A percentile compares a stretch with the other conserved stretches of the same genome.
These are phyloP conservation scores for Actenoides hombroni DNA, from an alignment of 2,113 vertebrate species.

Conservation along the genomic window DNA sequence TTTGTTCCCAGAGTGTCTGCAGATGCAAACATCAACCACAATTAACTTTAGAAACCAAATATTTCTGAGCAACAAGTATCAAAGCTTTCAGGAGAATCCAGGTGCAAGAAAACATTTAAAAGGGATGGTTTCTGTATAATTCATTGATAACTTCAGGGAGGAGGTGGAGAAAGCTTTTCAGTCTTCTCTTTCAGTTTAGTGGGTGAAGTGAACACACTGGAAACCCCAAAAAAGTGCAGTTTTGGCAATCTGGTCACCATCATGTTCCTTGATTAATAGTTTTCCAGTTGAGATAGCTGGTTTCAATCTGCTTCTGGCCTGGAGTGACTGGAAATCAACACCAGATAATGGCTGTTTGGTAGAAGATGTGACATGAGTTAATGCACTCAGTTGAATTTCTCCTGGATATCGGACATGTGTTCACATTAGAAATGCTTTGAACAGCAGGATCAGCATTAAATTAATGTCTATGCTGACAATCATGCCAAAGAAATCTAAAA, in stretches of 20 bases:
- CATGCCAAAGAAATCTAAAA: conserved; percentile 11
- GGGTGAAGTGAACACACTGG: not conserved
- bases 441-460: conserved; percentile 23
- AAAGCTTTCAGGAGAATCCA: not conserved
- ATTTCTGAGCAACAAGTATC: conserved; percentile 1
- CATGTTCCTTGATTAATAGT: not conserved
- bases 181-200: not conserved
- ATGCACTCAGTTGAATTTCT: conserved; percentile 17
- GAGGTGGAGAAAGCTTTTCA: not conserved
- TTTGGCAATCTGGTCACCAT: not conserved
- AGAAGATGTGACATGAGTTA: conserved; percentile 37
- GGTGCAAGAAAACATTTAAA: not conserved
- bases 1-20: not conserved
- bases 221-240: not conserved
- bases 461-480: not conserved
- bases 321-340: conserved; percentile 46
- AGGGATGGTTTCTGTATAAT: not conserved
- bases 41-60: not conserved
- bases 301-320: not conserved
- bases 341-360: not conserved
- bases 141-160: not conserved
- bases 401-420: not conserved
- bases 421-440: not conserved
- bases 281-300: not conserved
- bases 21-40: not conserved